phyloP scores from a whole-genome alignment of 2,888 invertebrate genomes.

The Lithophane semibrunnea region DNA sequence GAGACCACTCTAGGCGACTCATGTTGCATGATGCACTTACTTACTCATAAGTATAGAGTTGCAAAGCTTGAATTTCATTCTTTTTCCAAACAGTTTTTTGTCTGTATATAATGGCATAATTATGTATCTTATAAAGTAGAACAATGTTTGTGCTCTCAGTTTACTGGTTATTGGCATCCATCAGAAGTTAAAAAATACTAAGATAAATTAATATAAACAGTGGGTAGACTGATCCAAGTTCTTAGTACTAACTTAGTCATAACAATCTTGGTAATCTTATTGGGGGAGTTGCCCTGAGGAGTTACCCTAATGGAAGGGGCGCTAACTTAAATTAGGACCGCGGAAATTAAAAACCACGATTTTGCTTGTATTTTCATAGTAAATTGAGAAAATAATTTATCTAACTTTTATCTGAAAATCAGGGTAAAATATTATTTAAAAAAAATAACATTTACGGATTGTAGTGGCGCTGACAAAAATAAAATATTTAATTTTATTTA shows the following conservation, averaged over 20 bases:
- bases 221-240: conserved; percentile 9
- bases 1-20: neutral
- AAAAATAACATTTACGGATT: neutral
- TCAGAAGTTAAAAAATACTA: neutral
- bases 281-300: conserved; percentile 34
- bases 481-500: neutral
- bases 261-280: conserved; percentile 50
- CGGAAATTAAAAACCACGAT: conserved; percentile 32
- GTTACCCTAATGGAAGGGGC: conserved; percentile 35
- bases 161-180: neutral
- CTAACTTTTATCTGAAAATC: neutral
- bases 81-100: neutral
- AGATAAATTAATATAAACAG: conserved; percentile 11
- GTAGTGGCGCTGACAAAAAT: too few species aligned
- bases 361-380: conserved; percentile 27
- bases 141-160: neutral
- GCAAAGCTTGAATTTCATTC: neutral
- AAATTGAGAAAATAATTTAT: conserved; percentile 8
- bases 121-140: neutral
- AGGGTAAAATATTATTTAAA: neutral
- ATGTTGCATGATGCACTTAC: neutral
- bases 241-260: conserved; percentile 43
- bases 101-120: neutral
- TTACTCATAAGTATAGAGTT: neutral
- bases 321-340: conserved; percentile 37